A percentile compares a stretch with the other conserved stretches of the same genome.
Conservation (phyloP, 2,113 vertebrate genomes). For the Dinomys branickii region DNA sequence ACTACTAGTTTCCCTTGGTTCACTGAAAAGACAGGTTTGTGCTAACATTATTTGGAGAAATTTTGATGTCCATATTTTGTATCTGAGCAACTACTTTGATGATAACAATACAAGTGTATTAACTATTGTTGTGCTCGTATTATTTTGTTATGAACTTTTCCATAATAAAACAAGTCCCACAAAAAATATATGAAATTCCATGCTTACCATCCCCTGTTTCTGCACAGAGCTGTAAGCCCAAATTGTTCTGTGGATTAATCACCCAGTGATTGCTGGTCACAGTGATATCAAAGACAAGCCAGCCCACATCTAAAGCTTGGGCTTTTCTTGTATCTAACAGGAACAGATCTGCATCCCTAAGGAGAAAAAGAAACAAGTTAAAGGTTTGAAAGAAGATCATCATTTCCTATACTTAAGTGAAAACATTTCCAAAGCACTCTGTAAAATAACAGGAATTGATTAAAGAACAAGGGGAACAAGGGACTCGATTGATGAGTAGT, state of each 20-base stretch:
- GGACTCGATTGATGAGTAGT: slow-evolving; percentile 19
- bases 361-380: slow-evolving; percentile 73
- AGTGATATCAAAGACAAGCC: slow-evolving; percentile 98
- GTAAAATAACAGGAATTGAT: slow-evolving; percentile 58
- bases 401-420: slow-evolving; percentile 61
- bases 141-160: not conserved
- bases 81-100: not conserved
- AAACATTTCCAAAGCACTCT: slow-evolving; percentile 57
- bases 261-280: slow-evolving; percentile 99
- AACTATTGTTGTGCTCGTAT: not conserved
- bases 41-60: not conserved
- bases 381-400: slow-evolving; percentile 39
- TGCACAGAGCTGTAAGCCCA: slow-evolving; percentile 96
- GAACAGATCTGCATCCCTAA: slow-evolving; percentile 97
- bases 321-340: slow-evolving; percentile 94
- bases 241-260: slow-evolving; percentile 97
- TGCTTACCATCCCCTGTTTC: slow-evolving; percentile 96
- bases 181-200: not conserved
- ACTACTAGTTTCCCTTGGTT: not conserved
- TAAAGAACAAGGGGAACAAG: slow-evolving; percentile 28
- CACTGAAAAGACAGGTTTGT: not conserved
- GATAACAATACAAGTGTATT: not conserved
- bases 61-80: not conserved
- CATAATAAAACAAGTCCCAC: not conserved
- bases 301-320: slow-evolving; percentile 95